These are phyloP conservation scores for Trichogramma pretiosum DNA, from an alignment of 1,140 invertebrate species.

Conservation along the genomic window DNA sequence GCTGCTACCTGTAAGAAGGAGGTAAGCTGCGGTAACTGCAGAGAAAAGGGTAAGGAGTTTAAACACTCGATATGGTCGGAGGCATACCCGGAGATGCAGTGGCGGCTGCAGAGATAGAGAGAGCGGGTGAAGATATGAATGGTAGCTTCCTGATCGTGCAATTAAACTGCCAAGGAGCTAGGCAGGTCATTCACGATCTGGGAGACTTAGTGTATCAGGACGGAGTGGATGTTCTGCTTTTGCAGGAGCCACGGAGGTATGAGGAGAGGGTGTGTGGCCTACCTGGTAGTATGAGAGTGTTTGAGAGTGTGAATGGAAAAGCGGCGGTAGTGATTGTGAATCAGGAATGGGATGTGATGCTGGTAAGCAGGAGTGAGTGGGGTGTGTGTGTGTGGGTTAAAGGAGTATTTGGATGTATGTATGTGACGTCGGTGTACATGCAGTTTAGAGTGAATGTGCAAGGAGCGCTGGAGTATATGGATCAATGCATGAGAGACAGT, in stretches of 20 bases:
- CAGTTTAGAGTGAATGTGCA: too few species aligned
- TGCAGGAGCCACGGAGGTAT: not conserved
- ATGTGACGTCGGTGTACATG: too few species aligned
- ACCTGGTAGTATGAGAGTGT: not conserved
- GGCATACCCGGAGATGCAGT: not conserved
- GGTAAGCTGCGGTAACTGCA: not conserved
- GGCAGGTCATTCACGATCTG: not conserved
- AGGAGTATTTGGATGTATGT: not conserved
- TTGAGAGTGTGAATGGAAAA: not conserved
- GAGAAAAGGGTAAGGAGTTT: not conserved
- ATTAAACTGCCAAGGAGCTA: not conserved
- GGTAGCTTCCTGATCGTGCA: not conserved
- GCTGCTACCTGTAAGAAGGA: not conserved
- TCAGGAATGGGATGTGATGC: not conserved
- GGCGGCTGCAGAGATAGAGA: not conserved
- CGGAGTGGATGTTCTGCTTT: not conserved
- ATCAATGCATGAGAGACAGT: too few species aligned
- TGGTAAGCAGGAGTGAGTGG: not conserved
- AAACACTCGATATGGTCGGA: not conserved
- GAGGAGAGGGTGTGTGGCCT: not conserved
- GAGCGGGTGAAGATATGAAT: not conserved
- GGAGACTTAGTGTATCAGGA: not conserved
- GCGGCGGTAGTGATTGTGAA: not conserved
- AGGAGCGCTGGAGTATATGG: too few species aligned
- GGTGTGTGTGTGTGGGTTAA: not conserved